Evolutionary conservation across 2,888 invertebrate species (phyloP), one percentile per base, ranked within the genome.

Genomic region (Bellardia bayeri): DNA sequence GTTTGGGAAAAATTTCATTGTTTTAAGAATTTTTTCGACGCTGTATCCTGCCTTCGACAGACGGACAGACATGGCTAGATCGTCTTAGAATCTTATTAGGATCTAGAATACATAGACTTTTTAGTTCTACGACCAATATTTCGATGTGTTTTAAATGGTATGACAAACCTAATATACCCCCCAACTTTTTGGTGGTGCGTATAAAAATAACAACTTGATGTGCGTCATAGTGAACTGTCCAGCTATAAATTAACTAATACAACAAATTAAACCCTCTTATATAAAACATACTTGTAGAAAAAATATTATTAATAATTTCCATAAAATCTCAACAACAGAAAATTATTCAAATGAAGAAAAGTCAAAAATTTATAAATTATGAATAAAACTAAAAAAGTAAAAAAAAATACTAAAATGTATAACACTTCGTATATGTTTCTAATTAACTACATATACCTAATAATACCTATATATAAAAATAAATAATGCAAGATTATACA

Each of bases 311-410:
- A 49, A 63, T 13, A 71, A 78, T 72, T 72, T 75, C 69, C 68
- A 63, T 80, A 37, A 69, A 69, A 75, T 85, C 6, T 63, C 30
- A 33, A 72, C 45, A 85, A 66, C 23, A 72, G 2, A 58, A 71
- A 71, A 64, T 33, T 51, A 68, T 42, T 74, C 7, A 23, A 63
- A 30, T 68, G 13, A 61, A 56, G 30, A 64, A 71, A 85, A 42
- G 51, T 74, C 61, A 85, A 63, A 80, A 80, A 85, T 85, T 84
- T 79, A 40, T 37, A 68, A 68, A 79, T 66, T 84, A 79, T 78
- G 61, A 68, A 9, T 45, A 2, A 42, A 63, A 58, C 6, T 40
- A 45, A 58, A 66, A 66, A 56, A 37, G 8, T 68, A 56, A 13
- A 69, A 64, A 51, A 76, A 51, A 61, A 8, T n/a, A 1, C 40